A percentile compares a stretch with the other conserved stretches of the same genome.
Conservation (phyloP, 2,797 vertebrate genomes). For the Leptoclinus maculatus region DNA sequence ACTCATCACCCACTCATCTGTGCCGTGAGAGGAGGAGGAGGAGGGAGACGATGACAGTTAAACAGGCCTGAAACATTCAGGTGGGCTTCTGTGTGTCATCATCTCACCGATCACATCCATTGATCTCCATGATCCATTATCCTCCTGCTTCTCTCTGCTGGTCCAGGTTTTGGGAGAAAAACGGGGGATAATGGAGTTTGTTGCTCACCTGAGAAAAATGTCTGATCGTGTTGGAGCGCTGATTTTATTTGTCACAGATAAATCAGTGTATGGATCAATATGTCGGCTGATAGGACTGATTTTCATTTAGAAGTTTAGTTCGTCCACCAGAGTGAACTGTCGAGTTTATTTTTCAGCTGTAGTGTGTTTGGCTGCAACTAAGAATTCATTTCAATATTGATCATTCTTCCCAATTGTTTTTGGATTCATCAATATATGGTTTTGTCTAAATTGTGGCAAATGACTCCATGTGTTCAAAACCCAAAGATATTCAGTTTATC, state of each 20-base stretch:
- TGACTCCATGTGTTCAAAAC: neutral
- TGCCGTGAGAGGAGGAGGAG: constrained; percentile 49
- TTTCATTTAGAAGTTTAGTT: neutral
- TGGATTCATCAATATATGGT: neutral
- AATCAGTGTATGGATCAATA: neutral
- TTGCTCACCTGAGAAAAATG: constrained; percentile 21
- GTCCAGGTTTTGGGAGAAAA: neutral
- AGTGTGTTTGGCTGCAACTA: neutral
- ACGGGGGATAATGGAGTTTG: constrained; percentile 17
- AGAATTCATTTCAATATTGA: neutral
- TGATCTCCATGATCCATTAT: constrained; percentile 17
- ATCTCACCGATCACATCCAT: constrained; percentile 44
- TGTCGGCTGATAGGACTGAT: neutral
- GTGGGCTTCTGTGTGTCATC: constrained; percentile 45
- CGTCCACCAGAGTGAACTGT: neutral
- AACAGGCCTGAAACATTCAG: constrained; percentile 30
- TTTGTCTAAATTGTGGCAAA: neutral
- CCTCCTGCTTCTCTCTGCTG: constrained; percentile 21
- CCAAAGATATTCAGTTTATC: neutral
- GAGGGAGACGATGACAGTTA: constrained; percentile 26
- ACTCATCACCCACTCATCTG: constrained; percentile 40
- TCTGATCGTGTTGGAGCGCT: constrained; percentile 2
- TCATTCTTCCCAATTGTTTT: neutral
- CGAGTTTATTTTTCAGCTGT: neutral
- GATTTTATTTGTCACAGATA: neutral